Base-by-base conservation (phyloP, 2,113 vertebrate species). In the Centrocercus urophasianus region DNA sequence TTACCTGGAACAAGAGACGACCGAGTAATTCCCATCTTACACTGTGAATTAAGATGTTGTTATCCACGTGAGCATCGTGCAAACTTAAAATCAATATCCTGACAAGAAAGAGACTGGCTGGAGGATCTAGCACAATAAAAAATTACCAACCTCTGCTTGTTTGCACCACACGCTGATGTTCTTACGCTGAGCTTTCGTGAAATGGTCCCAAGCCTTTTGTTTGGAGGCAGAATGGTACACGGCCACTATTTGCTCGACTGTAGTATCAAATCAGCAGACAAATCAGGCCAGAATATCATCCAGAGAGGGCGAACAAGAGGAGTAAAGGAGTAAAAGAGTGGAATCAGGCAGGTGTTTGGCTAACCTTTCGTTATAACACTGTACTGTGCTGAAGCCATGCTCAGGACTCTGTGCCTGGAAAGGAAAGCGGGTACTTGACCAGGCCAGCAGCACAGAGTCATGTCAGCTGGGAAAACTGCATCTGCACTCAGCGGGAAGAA, bases 161-260 rank as follows among this genome's bases (percentile, higher is more conserved):
- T 99, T 99, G 98, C 98, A 98, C 99, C 99, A 99, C 98, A 99
- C 98, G 94, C 99, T 99, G 98, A 99, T 98, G 98, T 99, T 99
- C 98, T 99, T 99, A 98, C 99, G 99, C 97, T 99, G 99, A 96
- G 99, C 99, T 99, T 99, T 99, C 98, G 99, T 99, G 98, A 99
- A 99, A 99, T 99, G 99, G 99, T 99, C 99, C 99, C 99, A 99
- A 97, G 99, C 99, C 98, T 99, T 99, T 98, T 99, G 99, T 98
- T 99, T 99, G 98, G 99, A 99, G 97, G 99, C 98, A 85, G 99
- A 99, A 98, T 99, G 98, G 98, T 99, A 99, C 98, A 99, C 99
- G 98, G 99, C 99, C 98, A 99, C 98, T 98, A 99, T 99, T 98
- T 99, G 99, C 97, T 99, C 99, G 98, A 99, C 99, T 99, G 98